Evolutionary conservation across 2,888 invertebrate genomes (phyloP).

Genomic region (Dioctria rufipes): DNA sequence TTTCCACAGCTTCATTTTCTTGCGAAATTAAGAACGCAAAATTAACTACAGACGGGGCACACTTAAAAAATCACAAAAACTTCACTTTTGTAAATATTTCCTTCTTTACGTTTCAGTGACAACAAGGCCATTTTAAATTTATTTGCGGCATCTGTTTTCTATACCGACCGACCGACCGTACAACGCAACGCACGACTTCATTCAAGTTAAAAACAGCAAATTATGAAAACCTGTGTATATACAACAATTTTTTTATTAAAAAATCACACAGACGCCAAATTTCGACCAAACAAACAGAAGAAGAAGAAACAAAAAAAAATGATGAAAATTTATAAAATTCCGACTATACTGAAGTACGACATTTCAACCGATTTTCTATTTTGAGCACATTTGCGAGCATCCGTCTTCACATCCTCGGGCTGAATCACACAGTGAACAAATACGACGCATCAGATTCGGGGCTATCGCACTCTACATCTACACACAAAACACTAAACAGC

Average conservation of each 20-base stretch:
- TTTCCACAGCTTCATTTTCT: constrained; percentile 71
- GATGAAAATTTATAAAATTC: constrained; percentile 36
- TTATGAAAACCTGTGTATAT: neutral
- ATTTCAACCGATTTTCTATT: constrained; percentile 49
- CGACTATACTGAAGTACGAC: constrained; percentile 22
- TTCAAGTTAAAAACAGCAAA: constrained; percentile 8
- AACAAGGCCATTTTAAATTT: constrained; percentile 39
- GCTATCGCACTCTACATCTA: constrained; percentile 32
- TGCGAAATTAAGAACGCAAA: neutral
- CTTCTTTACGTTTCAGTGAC: constrained; percentile 1
- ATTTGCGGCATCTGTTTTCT: constrained; percentile 34
- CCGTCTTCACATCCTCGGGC: constrained; percentile 32
- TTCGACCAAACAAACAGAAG: neutral
- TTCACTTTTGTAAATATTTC: constrained; percentile 24
- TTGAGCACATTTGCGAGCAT: constrained; percentile 52
- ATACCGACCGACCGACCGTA: too few relatives aligned
- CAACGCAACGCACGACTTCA: neutral
- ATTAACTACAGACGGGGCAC: neutral
- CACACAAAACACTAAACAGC: too few relatives aligned
- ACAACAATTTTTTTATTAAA: constrained; percentile 14
- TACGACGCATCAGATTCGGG: neutral
- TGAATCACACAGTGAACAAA: constrained; percentile 44
- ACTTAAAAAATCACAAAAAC: constrained; percentile 32
- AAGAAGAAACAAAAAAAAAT: neutral
- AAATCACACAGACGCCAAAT: constrained; percentile 44